Conservation (phyloP, 2,888 invertebrate genomes). For the Gymnosoma rotundatum region DNA sequence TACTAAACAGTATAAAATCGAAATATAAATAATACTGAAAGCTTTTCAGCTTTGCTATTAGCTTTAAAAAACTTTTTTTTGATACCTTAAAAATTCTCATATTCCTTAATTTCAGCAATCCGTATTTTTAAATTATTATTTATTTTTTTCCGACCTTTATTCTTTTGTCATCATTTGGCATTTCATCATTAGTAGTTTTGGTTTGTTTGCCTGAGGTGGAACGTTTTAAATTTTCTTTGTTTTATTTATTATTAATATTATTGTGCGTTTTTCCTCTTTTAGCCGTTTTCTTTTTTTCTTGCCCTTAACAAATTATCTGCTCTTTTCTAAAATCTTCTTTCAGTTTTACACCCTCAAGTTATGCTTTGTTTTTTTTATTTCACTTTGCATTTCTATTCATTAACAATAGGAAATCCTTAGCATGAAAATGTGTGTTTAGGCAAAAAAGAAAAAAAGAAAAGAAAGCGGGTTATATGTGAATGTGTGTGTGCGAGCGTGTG, state of each 20-base stretch:
- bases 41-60: too few relatives aligned
- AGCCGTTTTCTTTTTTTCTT: neutral
- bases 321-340: conserved; percentile 23
- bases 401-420: conserved; percentile 16
- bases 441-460: too few relatives aligned
- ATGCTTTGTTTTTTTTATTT: conserved; percentile 50
- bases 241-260: conserved; percentile 10
- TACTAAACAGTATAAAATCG: too few relatives aligned
- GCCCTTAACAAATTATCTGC: too few relatives aligned
- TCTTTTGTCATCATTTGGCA: neutral
- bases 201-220: neutral
- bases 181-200: too few relatives aligned
- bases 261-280: neutral
- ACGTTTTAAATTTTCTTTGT: conserved; percentile 28
- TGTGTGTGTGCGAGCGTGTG: neutral
- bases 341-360: conserved; percentile 48
- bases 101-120: too few relatives aligned
- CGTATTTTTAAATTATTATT: too few relatives aligned
- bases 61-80: too few relatives aligned
- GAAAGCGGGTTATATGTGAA: too few relatives aligned
- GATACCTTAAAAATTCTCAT: too few relatives aligned
- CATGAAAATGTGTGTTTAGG: neutral
- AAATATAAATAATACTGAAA: too few relatives aligned
- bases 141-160: too few relatives aligned
- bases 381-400: conserved; percentile 44